These are phyloP conservation scores for Zaprionus obscuricornis DNA, from an alignment of 2,888 invertebrate genomes.

Conservation along the genomic window DNA sequence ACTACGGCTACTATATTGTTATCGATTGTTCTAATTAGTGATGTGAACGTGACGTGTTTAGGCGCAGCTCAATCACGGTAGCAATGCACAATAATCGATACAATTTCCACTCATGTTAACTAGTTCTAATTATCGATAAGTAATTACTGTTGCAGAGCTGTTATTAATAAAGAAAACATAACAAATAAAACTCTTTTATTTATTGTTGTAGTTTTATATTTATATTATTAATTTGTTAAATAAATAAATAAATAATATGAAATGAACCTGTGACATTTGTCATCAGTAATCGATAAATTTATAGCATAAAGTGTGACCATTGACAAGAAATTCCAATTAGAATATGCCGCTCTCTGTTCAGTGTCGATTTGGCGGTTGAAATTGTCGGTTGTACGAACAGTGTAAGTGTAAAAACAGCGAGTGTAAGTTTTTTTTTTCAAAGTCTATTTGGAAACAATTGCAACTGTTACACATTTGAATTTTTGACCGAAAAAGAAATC, in stretches of 20 bases:
- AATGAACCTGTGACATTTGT: no score
- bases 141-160: no score
- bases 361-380: conserved; percentile 56
- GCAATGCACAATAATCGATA: conserved; percentile 19
- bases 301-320: conserved; percentile 43
- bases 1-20: conserved; percentile 41
- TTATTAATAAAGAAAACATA: no score
- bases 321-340: conserved; percentile 28
- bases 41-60: conserved; percentile 11
- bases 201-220: no score
- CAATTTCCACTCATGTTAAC: no score
- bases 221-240: no score
- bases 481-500: conserved; percentile 38
- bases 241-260: no score
- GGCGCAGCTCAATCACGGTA: conserved; percentile 11
- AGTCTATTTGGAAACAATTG: no score
- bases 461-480: conserved; percentile 37
- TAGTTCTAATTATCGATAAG: no score
- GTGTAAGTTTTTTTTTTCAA: no score
- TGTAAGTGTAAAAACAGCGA: conserved; percentile 32
- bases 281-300: conserved; percentile 25
- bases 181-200: no score
- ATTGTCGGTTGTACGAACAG: conserved; percentile 42
- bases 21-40: conserved; percentile 45
- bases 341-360: conserved; percentile 50